These are phyloP conservation scores for Boulengeromyrus knoepffleri DNA, from an alignment of 2,113 vertebrate genomes.

Conservation along the genomic window DNA sequence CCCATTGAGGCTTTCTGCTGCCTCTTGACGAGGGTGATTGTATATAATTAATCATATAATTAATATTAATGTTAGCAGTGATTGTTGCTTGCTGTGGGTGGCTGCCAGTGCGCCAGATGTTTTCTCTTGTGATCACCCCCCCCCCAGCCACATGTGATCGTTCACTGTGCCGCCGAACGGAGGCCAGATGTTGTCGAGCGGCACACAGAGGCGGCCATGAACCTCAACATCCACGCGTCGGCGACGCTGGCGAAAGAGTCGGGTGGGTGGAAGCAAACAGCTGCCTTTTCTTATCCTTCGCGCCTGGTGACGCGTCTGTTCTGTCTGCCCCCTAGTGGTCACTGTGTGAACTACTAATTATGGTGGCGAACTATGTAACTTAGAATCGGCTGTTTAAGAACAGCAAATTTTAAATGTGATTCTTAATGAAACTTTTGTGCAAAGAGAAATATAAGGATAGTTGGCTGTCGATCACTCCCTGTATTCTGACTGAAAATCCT, in stretches of 20 bases:
- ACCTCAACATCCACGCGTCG: constrained; percentile 86
- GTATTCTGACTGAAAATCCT: not conserved
- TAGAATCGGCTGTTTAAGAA: not conserved
- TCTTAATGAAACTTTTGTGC: not conserved
- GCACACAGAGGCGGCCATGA: constrained; percentile 75
- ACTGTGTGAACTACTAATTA: not conserved
- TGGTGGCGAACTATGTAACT: not conserved
- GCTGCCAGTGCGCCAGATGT: not conserved
- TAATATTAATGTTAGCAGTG: not conserved
- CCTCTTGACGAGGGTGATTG: not conserved
- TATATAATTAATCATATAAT: not conserved
- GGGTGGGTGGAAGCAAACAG: constrained; percentile 60
- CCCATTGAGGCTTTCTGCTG: not conserved
- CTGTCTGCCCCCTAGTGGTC: not conserved
- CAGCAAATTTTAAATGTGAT: not conserved
- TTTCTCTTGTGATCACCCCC: not conserved
- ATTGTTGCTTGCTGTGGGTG: not conserved
- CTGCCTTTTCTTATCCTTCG: not conserved
- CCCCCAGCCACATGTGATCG: constrained; percentile 78
- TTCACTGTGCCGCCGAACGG: constrained; percentile 94
- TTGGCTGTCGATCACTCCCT: not conserved
- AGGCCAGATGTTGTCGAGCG: constrained; percentile 88
- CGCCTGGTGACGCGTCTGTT: not conserved
- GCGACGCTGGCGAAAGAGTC: constrained; percentile 83
- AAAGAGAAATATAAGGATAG: not conserved